These are phyloP conservation scores for Spea bombifrons DNA, from an alignment of 2,113 vertebrate species.

Conservation along the genomic window DNA sequence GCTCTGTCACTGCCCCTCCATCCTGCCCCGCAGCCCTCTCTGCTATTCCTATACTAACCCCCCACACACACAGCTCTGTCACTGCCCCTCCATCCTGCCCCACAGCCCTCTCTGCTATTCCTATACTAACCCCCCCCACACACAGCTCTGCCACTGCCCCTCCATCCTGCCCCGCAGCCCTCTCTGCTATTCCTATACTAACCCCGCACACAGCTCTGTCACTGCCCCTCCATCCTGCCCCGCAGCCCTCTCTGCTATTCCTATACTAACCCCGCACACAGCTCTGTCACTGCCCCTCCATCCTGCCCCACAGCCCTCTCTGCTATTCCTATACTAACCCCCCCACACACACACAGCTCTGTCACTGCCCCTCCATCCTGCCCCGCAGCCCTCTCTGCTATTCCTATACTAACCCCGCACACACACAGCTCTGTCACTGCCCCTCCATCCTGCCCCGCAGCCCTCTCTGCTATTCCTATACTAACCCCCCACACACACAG, in stretches of 20 bases:
- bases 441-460: background rate
- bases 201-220: background rate
- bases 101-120: too few species aligned
- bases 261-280: background rate
- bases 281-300: background rate
- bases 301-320: background rate
- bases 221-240: background rate
- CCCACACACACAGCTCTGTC: too few species aligned
- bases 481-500: background rate
- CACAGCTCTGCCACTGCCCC: too few species aligned
- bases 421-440: background rate
- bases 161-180: too few species aligned
- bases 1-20: too few species aligned
- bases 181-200: too few species aligned
- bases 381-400: background rate
- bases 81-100: too few species aligned
- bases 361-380: background rate
- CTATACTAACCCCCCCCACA: too few species aligned
- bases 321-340: background rate
- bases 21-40: too few species aligned
- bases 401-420: background rate
- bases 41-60: too few species aligned
- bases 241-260: background rate
- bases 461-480: constrained; percentile 2
- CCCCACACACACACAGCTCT: background rate